These are phyloP conservation scores for Agrochola circellaris DNA, from an alignment of 2,888 invertebrate species.

Conservation along the genomic window DNA sequence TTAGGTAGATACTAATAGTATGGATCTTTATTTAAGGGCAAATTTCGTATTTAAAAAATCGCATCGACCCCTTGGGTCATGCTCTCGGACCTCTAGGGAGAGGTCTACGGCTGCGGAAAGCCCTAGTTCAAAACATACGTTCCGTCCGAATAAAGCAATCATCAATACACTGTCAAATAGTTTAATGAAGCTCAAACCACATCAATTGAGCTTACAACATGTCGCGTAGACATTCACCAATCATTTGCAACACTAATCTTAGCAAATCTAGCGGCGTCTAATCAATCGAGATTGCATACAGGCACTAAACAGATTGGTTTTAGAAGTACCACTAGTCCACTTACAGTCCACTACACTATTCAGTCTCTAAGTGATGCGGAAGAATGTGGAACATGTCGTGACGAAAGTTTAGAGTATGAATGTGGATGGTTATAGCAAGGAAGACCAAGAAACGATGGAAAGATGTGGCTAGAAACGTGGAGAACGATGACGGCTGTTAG, in stretches of 20 bases:
- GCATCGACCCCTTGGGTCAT: neutral
- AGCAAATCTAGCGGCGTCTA: conserved; percentile 19
- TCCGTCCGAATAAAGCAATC: neutral
- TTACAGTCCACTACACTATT: neutral
- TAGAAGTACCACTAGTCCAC: conserved; percentile 1
- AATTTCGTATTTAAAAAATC: too few species aligned
- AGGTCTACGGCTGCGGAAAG: too few species aligned
- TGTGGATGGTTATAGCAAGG: neutral
- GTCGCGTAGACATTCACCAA: conserved; percentile 31
- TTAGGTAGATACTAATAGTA: neutral
- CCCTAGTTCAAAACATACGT: neutral
- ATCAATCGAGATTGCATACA: conserved; percentile 35
- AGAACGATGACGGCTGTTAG: neutral
- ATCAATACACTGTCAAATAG: neutral
- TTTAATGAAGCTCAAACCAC: conserved; percentile 22
- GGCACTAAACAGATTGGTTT: neutral
- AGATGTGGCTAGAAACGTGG: neutral
- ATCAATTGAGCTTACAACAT: conserved; percentile 39
- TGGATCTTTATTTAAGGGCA: neutral
- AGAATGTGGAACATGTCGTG: neutral
- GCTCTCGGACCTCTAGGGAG: neutral
- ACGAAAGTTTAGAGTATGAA: too few species aligned
- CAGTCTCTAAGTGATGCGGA: neutral
- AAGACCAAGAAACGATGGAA: neutral
- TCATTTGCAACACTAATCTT: conserved; percentile 43